Evolutionary conservation across 2,888 invertebrate species (phyloP).

Genomic region (Ophion slaviceki): DNA sequence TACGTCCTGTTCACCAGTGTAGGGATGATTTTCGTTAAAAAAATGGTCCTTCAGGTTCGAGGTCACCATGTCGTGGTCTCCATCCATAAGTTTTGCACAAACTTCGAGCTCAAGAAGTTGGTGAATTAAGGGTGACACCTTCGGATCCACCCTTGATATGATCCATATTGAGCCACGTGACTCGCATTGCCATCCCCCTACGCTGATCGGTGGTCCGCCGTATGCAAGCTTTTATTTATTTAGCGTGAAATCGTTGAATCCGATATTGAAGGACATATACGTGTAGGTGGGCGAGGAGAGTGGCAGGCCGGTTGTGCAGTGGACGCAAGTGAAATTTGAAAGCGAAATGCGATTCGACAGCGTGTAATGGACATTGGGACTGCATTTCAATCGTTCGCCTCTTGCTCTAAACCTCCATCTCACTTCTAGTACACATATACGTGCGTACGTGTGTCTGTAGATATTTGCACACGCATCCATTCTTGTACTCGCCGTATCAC

Average conservation of each 20-base stretch:
- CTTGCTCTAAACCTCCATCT: conserved; percentile 17
- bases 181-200: conserved; percentile 13
- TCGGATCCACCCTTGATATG: not conserved
- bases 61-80: too few relatives aligned
- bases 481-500: conserved; percentile 45
- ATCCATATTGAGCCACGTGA: not conserved
- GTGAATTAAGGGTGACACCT: too few relatives aligned
- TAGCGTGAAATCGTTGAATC: conserved; percentile 57
- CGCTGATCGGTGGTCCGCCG: conserved; percentile 1
- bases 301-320: conserved; percentile 30
- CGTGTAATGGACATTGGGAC: conserved; percentile 61
- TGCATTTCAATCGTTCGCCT: conserved; percentile 60
- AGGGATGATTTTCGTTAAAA: too few relatives aligned
- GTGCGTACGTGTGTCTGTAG: not conserved
- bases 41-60: too few relatives aligned
- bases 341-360: conserved; percentile 61
- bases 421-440: not conserved
- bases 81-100: too few relatives aligned
- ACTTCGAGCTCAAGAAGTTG: too few relatives aligned
- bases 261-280: conserved; percentile 45
- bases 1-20: too few relatives aligned
- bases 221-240: conserved; percentile 52
- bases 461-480: conserved; percentile 20
- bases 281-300: conserved; percentile 16
- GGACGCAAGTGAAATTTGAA: conserved; percentile 52